Base-by-base conservation (phyloP, 2,797 vertebrate genomes). In the Oryzias sinensis region DNA sequence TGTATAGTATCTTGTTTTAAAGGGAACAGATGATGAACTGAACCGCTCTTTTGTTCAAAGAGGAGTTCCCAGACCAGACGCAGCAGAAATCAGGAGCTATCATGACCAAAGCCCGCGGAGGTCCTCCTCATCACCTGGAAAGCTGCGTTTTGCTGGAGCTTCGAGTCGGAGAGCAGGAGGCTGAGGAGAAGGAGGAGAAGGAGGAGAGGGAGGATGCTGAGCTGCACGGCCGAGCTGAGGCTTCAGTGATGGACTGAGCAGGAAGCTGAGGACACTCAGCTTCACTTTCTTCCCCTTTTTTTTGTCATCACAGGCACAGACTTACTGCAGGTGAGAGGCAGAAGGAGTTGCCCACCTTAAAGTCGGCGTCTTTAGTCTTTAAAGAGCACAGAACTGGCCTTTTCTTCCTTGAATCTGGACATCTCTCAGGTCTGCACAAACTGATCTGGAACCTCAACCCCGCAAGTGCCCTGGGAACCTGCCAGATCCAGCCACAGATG, bases 161-260 rank as follows among this genome's bases (percentile, higher is more conserved):
- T 70, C 75, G 85, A 86, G 85, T 84, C 75, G 84, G 76, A 69
- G 77, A 70, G 77, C 56, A 78, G 73, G 74, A 68, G 76, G 74
- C 68, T 11, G 77, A 67, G 61, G 76, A 56, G 60, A 78, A n/a
- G 18, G 18, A 59, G 64, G 81, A 81, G 70, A 77, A 71, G 70
- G 67, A 81, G 72, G 72, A 80, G 76, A 72, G 73, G 70, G 62
- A 73, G 76, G 81, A 76, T 57, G 75, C 75, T 48, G 81, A 78
- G 63, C 71, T 61, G 66, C 71, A 70, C 63, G 54, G 84, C 59
- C 60, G 59, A 71, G 85, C 70, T 65, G 44, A 57, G 73, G 80
- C 70, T 62, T 52, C 76, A 71, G 77, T 76, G 85, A 82, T 84
- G 81, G 82, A 90, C 74, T 88, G 89, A 90, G 64, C 80, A 71